phyloP scores from a whole-genome alignment of 2,888 invertebrate genomes.

The Lasioglossum zephyrum region DNA sequence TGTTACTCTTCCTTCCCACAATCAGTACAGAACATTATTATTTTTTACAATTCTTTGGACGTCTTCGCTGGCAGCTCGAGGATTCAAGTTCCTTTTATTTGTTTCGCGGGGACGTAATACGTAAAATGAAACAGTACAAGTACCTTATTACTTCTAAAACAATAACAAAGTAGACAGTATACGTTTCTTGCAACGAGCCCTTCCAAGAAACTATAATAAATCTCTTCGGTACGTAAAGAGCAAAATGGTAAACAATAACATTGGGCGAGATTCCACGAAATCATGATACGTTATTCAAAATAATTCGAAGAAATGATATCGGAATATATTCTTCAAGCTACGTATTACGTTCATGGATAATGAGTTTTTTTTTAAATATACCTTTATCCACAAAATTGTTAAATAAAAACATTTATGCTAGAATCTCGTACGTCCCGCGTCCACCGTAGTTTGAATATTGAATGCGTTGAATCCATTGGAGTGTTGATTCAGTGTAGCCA shows the following conservation, averaged over 20 bases:
- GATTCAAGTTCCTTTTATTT: neutral
- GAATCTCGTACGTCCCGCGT: neutral
- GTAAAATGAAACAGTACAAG: neutral
- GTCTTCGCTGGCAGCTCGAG: slow-evolving; percentile 5
- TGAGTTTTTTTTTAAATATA: neutral
- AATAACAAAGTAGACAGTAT: neutral
- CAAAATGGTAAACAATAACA: slow-evolving; percentile 37
- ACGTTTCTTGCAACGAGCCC: neutral
- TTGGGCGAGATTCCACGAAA: neutral
- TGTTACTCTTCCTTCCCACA: too few relatives aligned
- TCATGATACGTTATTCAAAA: neutral
- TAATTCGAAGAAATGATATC: neutral
- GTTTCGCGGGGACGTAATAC: neutral
- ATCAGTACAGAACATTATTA: too few relatives aligned
- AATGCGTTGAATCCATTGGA: slow-evolving; percentile 28
- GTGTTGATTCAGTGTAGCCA: slow-evolving; percentile 24
- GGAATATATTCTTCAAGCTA: neutral
- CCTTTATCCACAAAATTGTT: neutral
- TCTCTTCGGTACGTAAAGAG: neutral
- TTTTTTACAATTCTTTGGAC: neutral
- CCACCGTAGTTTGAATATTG: slow-evolving; percentile 17
- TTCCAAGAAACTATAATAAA: neutral
- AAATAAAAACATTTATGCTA: slow-evolving; percentile 3
- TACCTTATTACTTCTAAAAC: neutral
- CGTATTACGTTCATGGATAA: neutral